These are phyloP conservation scores for Myotis davidii DNA, from an alignment of 2,113 vertebrate genomes.

Conservation along the genomic window DNA sequence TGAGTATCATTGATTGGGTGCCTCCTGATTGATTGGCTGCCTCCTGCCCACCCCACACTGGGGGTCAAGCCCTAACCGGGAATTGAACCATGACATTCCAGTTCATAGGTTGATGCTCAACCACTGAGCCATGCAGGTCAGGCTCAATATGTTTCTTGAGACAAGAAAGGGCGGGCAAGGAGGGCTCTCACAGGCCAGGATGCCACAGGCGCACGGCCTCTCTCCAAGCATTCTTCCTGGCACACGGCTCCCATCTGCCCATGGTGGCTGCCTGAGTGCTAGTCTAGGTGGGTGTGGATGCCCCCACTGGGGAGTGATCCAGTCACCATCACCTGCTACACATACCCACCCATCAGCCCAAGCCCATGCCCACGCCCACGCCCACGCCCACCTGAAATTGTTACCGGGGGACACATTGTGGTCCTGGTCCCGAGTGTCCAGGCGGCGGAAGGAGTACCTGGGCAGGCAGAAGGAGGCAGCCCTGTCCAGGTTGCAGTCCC, in stretches of 20 bases:
- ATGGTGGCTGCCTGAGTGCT: neutral
- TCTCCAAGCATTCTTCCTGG: neutral
- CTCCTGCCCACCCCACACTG: too few species aligned
- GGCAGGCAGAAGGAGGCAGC: slow-evolving; percentile 85
- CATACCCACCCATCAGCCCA: neutral
- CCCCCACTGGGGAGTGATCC: neutral
- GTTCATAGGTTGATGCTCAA: too few species aligned
- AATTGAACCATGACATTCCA: too few species aligned
- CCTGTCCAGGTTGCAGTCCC: slow-evolving; percentile 91
- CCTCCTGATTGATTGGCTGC: too few species aligned
- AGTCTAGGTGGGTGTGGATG: neutral
- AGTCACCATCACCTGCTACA: rapidly evolving
- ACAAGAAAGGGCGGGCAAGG: neutral
- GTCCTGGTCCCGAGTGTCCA: slow-evolving; percentile 86
- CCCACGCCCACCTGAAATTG: slow-evolving; percentile 90
- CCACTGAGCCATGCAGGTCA: too few species aligned
- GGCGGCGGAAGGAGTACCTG: slow-evolving; percentile 90
- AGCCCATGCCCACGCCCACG: neutral
- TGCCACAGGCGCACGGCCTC: neutral
- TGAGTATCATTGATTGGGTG: too few species aligned
- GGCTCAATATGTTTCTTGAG: neutral
- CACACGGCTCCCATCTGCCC: neutral
- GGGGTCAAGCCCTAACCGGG: too few species aligned
- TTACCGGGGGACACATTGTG: slow-evolving; percentile 91
- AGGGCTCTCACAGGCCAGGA: neutral